These are phyloP conservation scores for Dioctria linearis DNA, from an alignment of 2,888 invertebrate genomes.

Conservation along the genomic window DNA sequence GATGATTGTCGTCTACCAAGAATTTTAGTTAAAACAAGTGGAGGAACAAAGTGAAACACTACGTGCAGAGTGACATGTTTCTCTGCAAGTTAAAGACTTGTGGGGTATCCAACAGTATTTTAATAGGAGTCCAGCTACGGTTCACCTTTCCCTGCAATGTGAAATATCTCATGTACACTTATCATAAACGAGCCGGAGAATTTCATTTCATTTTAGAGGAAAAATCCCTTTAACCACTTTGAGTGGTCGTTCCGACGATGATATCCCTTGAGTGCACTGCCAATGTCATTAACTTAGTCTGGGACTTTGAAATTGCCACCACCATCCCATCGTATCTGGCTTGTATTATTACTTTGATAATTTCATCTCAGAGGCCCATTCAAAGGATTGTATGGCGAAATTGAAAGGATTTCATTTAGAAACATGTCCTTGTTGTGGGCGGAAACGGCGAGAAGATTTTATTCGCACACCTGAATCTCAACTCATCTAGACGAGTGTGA, in stretches of 20 bases:
- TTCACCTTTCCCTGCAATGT: background rate
- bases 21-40: constrained; percentile 10
- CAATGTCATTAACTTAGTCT: constrained; percentile 49
- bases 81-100: constrained; percentile 17
- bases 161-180: background rate
- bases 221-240: constrained; percentile 41
- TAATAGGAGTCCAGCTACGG: constrained; percentile 21
- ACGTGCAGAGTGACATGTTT: background rate
- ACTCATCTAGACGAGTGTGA: constrained; percentile 36
- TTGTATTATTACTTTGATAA: constrained; percentile 51
- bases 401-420: constrained; percentile 48
- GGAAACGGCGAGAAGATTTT: constrained; percentile 6
- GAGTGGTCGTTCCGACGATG: constrained; percentile 43
- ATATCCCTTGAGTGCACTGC: constrained; percentile 45
- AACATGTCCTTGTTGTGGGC: constrained; percentile 29
- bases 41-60: constrained; percentile 8
- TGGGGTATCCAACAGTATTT: background rate
- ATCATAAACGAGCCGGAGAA: constrained; percentile 42
- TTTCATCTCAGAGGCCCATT: constrained; percentile 49
- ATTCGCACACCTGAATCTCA: constrained; percentile 42
- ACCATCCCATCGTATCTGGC: constrained; percentile 1
- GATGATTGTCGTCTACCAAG: constrained; percentile 32
- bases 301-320: constrained; percentile 41
- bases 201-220: constrained; percentile 43
- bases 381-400: constrained; percentile 39